Evolutionary conservation across 2,797 vertebrate genomes (phyloP), one percentile per base, ranked within the genome.

Genomic region (Scleropages formosus): DNA sequence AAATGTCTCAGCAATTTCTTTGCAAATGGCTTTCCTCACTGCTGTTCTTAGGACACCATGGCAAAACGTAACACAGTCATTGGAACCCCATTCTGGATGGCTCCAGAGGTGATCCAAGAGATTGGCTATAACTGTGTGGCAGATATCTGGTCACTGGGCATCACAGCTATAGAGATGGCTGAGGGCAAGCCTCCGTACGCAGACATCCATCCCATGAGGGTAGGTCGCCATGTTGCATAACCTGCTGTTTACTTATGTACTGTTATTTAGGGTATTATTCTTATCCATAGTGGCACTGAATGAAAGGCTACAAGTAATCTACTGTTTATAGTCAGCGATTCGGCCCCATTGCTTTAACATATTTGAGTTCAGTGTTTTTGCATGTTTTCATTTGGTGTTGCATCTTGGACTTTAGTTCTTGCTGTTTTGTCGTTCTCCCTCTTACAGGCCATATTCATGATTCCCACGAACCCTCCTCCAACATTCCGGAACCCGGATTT

Each of bases 31-130:
- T 72, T 31, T 46, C 27, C 47, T 24, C 63, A 49, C 47, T 65
- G 15, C 31, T 22, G 9, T 27, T 72, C 0, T n/a, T 83, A 98
- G 96, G 96, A 98, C 88, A 98, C 96, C 47, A 98, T 98, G 96
- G 96, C 96, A 4, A 98, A 98, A 86, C 73, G 96, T 47, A 98
- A 98, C 88, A 98, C 96, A 0, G 96, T 98, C 72, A 98, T 98
- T 73, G 96, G 96, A 49, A 98, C 96, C 1, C 96, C 96, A 0
- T 98, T 98, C 88, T 98, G 96, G 96, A 98, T 98, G 96, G 96
- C 96, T 78, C 96, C 96, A 3, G 96, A 98, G 85, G 96, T 98
- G 82, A 98, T 98, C 72, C 96, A 98, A 85, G 96, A 98, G 88
- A 97, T 96, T 63, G 96, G 96, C 2, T 98, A 98, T 85, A 98